Conservation (phyloP, 2,888 invertebrate genomes). For the Polyommatus iphigenia region DNA sequence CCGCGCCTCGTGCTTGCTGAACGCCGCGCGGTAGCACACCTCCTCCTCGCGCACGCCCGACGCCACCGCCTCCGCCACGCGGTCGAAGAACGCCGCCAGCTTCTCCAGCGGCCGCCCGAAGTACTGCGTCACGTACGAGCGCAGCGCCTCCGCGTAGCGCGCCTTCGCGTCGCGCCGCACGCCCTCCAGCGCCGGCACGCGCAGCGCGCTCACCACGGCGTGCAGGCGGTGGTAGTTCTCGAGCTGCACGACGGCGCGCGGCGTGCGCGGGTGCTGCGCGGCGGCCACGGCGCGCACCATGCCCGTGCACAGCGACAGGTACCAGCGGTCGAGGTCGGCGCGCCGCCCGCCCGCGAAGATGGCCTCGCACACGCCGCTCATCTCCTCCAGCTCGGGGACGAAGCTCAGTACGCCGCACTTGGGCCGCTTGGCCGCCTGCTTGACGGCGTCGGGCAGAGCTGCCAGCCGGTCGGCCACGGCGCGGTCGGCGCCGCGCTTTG, state of each 20-base stretch:
- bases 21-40: conserved; percentile 98
- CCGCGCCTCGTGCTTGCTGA: conserved; percentile 96
- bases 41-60: conserved; percentile 98
- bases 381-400: conserved; percentile 93
- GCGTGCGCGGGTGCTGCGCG: conserved; percentile 95
- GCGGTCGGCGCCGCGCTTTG: conserved; percentile 87
- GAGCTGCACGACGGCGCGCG: conserved; percentile 94
- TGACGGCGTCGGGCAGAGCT: conserved; percentile 85
- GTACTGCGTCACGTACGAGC: conserved; percentile 95
- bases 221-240: conserved; percentile 97
- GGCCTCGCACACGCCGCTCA: conserved; percentile 91
- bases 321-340: conserved; percentile 96
- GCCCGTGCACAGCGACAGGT: conserved; percentile 87
- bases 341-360: conserved; percentile 94
- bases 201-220: conserved; percentile 91
- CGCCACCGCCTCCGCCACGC: conserved; percentile 95
- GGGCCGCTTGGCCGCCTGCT: conserved; percentile 74
- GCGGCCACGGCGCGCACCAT: conserved; percentile 91
- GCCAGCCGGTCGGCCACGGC: conserved; percentile 92
- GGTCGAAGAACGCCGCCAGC: conserved; percentile 95
- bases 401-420: conserved; percentile 95
- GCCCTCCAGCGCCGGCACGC: conserved; percentile 92
- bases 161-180: conserved; percentile 92
- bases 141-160: conserved; percentile 93
- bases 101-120: conserved; percentile 87